Conservation (phyloP, 2,888 invertebrate species). For the Tenthredo scrophulariae region DNA sequence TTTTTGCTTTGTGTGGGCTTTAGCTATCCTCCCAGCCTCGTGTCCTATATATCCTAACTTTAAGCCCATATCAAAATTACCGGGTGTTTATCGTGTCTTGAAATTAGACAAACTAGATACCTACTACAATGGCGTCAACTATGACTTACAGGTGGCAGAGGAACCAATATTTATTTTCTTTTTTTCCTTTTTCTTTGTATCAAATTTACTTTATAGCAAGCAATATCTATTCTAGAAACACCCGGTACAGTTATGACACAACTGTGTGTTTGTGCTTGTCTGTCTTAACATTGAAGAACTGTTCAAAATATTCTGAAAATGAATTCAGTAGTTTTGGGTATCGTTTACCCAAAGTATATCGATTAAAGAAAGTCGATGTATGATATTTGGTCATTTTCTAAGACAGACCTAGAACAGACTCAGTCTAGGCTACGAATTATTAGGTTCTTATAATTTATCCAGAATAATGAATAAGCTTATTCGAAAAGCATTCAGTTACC, state of each 20-base stretch:
- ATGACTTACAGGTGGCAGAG: background rate
- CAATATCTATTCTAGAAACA: constrained; percentile 67
- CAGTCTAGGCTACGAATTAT: constrained; percentile 74
- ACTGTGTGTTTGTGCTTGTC: constrained; percentile 78
- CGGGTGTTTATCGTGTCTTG: constrained; percentile 74
- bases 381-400: constrained; percentile 61
- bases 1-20: constrained; percentile 75
- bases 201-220: constrained; percentile 11
- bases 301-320: constrained; percentile 51
- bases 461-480: constrained; percentile 75
- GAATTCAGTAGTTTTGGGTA: constrained; percentile 23
- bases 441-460: constrained; percentile 70
- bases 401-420: constrained; percentile 78
- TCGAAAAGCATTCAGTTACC: constrained; percentile 60
- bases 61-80: constrained; percentile 76
- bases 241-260: constrained; percentile 77
- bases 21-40: constrained; percentile 78
- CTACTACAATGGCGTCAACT: constrained; percentile 46
- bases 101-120: constrained; percentile 50
- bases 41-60: constrained; percentile 66
- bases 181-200: background rate
- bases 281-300: constrained; percentile 70
- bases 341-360: constrained; percentile 34
- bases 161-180: background rate
- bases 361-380: constrained; percentile 54